Evolutionary conservation across 2,797 vertebrate genomes (phyloP), one percentile per base, ranked within the genome.

Genomic region (Darevskia mixta): DNA sequence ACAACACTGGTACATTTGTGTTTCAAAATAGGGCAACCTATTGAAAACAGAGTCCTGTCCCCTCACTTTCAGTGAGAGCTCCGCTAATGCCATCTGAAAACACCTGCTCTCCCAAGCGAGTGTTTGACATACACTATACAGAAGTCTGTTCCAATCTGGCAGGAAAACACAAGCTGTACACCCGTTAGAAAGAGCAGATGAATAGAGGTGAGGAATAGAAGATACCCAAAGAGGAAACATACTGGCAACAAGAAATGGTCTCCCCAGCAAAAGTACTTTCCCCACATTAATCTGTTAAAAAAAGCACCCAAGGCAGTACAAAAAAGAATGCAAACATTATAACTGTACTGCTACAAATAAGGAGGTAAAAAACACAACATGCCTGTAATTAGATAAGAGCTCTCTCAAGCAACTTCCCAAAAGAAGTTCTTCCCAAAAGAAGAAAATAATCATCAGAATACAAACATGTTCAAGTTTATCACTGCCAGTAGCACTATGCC

Each of bases 361-460:
- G 32, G 92, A 79, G 90, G 11, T 78, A 32, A 49, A 82, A 93
- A 89, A 64, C 1, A 38, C 84, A 92, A 82, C 3, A 27, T 2
- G 86, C 92, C 61, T 91, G 81, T n/a, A 92, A 91, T 73, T 91
- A 93, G 93, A 67, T 90, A 92, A 93, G 88, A 87, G 64, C 4
- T 79, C 90, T 92, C 86, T 92, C 83, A 64, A 92, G 77, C 82
- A 91, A 92, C 91, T 90, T 78, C 84, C 80, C 67, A 88, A 49
- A 41, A 41, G 85, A 41, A 92, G 89, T 35, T 35, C 91, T 90
- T 78, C 84, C 81, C 67, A 88, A 43, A 55, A 55, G 85, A 41
- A 92, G 89, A 95, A 92, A 45, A 88, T 84, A 76, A 27, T 84
- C 92, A 92, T 87, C 75, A 91, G 91, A 92, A 93, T 87, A 77